Percentiles rank a stretch among this genome's conserved stretches.
phyloP scores from a whole-genome alignment of 2,113 vertebrate species.

The Ammodytes marinus region DNA sequence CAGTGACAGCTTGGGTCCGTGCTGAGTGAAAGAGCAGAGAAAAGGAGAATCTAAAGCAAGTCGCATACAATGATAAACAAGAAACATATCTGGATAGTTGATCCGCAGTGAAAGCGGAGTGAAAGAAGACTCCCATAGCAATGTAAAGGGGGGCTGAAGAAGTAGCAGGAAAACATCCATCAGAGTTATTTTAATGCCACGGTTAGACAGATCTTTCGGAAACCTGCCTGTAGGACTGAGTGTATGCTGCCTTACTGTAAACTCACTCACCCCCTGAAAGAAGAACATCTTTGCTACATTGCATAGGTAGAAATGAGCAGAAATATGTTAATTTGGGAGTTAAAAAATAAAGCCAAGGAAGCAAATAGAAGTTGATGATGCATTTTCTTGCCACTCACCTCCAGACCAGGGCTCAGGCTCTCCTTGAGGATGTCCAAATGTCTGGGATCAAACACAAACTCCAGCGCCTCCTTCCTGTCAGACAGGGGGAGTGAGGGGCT shows the following conservation, averaged over 20 bases:
- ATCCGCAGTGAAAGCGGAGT: slow-evolving; percentile 17
- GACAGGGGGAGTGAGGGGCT: slow-evolving; percentile 86
- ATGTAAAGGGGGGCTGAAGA: slow-evolving; percentile 7
- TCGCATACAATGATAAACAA: neutral
- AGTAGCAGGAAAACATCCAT: slow-evolving; percentile 24
- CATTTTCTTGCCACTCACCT: slow-evolving; percentile 82
- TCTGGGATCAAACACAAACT: slow-evolving; percentile 89
- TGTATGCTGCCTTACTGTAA: slow-evolving; percentile 4
- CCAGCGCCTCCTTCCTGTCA: slow-evolving; percentile 90
- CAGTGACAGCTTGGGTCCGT: slow-evolving; percentile 93
- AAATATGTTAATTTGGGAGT: neutral
- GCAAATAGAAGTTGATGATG: neutral
- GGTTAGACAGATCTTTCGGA: slow-evolving; percentile 6
- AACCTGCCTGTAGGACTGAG: slow-evolving; percentile 4
- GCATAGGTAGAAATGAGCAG: neutral
- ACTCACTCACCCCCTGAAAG: neutral
- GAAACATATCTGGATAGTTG: neutral
- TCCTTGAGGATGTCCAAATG: slow-evolving; percentile 94
- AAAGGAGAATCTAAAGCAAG: neutral
- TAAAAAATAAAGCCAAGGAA: neutral
- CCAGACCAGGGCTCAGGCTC: slow-evolving; percentile 90
- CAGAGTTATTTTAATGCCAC: slow-evolving; percentile 24
- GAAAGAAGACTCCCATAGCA: slow-evolving; percentile 1
- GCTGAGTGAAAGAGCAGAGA: slow-evolving; percentile 78
- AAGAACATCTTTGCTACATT: neutral